Conservation (phyloP, 2,888 invertebrate genomes). For the Pterostichus madidus region DNA sequence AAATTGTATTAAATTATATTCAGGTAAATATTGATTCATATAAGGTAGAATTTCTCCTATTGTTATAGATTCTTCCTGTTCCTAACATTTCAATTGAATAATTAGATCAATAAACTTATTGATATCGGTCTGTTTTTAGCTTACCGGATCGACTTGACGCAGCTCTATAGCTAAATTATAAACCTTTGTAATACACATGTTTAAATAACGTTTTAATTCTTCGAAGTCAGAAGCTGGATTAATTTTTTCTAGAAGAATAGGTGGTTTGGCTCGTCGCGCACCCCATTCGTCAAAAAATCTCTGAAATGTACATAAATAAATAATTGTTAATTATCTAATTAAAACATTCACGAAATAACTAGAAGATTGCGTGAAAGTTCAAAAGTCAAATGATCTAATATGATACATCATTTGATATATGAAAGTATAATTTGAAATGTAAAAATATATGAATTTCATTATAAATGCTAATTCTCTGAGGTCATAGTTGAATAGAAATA, state of each 20-base stretch:
- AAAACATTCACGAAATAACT: no score
- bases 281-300: slow-evolving; percentile 69
- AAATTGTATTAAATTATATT: slow-evolving; percentile 78
- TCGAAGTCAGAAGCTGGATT: slow-evolving; percentile 71
- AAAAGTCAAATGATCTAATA: background rate
- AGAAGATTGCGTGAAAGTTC: no score
- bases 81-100: slow-evolving; percentile 18
- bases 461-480: background rate
- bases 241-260: slow-evolving; percentile 77
- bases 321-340: background rate
- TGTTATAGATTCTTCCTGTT: slow-evolving; percentile 41
- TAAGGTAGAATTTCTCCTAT: slow-evolving; percentile 41
- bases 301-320: slow-evolving; percentile 61
- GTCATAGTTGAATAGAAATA: background rate
- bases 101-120: slow-evolving; percentile 9
- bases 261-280: slow-evolving; percentile 75
- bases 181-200: slow-evolving; percentile 70
- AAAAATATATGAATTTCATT: no score
- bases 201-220: slow-evolving; percentile 67
- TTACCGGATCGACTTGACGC: slow-evolving; percentile 29
- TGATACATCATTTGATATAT: no score
- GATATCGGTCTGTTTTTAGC: slow-evolving; percentile 6
- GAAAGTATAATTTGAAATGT: no score
- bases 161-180: slow-evolving; percentile 62
- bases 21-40: slow-evolving; percentile 77